phyloP scores from a whole-genome alignment of 2,113 vertebrate species.

The Tyto alba region DNA sequence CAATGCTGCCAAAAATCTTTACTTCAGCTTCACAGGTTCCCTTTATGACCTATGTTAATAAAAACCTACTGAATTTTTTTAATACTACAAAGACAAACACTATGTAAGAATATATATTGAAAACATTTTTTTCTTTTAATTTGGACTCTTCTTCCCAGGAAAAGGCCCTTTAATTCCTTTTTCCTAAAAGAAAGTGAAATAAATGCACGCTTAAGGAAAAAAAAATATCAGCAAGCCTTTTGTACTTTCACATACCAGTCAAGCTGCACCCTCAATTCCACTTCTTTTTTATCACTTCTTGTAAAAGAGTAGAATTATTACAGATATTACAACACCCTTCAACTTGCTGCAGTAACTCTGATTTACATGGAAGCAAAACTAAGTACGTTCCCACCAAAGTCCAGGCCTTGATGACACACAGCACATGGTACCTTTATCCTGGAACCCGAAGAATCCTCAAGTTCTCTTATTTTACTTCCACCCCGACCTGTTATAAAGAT shows the following conservation, averaged over 20 bases:
- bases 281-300: not conserved
- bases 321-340: not conserved
- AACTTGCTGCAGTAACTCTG: not conserved
- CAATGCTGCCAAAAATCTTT: conserved; percentile 78
- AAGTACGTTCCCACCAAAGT: accelerated
- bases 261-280: not conserved
- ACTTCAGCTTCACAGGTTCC: conserved; percentile 78
- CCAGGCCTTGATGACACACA: not conserved
- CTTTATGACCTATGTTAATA: conserved; percentile 77
- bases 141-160: not conserved
- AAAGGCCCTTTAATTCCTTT: not conserved
- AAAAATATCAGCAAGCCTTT: not conserved
- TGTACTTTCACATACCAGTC: not conserved
- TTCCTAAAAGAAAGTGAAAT: not conserved
- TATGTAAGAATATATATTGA: not conserved
- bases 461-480: conserved; percentile 86
- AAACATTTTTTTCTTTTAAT: not conserved
- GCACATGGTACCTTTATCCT: conserved; percentile 83
- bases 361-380: not conserved
- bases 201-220: not conserved
- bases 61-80: not conserved
- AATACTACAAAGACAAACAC: not conserved
- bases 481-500: conserved; percentile 79
- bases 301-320: not conserved
- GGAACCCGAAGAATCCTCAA: conserved; percentile 81